Evolutionary conservation across 1,140 invertebrate species (phyloP), one percentile per base, ranked within the genome.

Genomic region (Platorchestia sp.): DNA sequence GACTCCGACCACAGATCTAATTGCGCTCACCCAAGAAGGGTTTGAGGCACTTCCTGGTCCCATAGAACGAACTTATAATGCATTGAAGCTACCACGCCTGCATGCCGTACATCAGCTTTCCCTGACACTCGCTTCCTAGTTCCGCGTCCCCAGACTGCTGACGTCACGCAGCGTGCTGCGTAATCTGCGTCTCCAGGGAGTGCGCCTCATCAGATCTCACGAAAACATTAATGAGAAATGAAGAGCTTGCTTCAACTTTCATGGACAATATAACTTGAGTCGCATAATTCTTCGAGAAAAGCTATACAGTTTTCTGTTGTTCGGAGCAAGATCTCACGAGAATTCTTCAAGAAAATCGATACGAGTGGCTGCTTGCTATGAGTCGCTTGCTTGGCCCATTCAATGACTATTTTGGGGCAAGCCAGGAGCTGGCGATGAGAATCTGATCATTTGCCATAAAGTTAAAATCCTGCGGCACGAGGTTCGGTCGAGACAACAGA

Each of bases 91-190:
- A 93, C 91, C 43, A 93, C 91, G 91, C 45, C 91, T 93, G 91
- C 91, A 44, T 47, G 91, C 14, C 91, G 45, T 93, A 93, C 7
- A 45, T 93, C 91, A 93, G 91, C 91, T 93, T 93, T 93, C 91
- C 91, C 91, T n/a, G 45, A 45, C 45, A 45, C 41, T 0, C 41
- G 40, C 91, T 93, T 93, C 91, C 45, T 44, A 44, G 43, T 93
- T 93, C 91, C 91, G 91, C 91, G 43, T 93, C 1, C 91, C 14
- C 45, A 93, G 27, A 10, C 41, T 42, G 87, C 6, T 44, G 41
- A 6, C 41, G 43, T 89, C 87, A 89, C n/a, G 41, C 87, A 22
- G 59, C 59, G 10, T 22, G 27, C 59, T 75, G 1, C 6, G 3
- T 75, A 75, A 75, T 36, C 14, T 75, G 36, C 14, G 27, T 36